Conservation (phyloP, 2,888 invertebrate species). For the Athalia cordata region DNA sequence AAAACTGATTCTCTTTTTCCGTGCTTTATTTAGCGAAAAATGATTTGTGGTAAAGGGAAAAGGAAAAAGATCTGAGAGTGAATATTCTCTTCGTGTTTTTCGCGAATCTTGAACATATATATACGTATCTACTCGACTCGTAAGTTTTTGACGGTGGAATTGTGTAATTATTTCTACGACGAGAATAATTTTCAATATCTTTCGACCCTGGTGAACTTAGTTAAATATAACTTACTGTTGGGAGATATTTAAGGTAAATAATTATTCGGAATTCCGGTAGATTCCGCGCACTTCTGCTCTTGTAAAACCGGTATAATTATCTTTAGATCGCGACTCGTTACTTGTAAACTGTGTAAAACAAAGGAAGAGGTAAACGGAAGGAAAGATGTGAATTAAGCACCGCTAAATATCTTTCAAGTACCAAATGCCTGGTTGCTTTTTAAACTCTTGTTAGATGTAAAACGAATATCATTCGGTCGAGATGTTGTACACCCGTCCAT, state of each 20-base stretch:
- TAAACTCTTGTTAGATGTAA: not conserved
- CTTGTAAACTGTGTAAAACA: not conserved
- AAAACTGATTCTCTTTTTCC: too few species aligned
- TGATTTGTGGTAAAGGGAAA: too few species aligned
- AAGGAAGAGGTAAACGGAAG: slow-evolving; percentile 10
- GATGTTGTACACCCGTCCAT: not conserved
- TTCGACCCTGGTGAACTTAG: slow-evolving; percentile 5
- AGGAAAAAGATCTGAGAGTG: too few species aligned
- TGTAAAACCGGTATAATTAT: not conserved
- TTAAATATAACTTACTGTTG: not conserved
- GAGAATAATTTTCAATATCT: not conserved
- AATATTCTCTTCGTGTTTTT: too few species aligned
- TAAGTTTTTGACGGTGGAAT: too few species aligned
- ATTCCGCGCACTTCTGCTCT: not conserved
- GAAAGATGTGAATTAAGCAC: not conserved
- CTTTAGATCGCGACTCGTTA: slow-evolving; percentile 14
- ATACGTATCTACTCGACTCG: too few species aligned
- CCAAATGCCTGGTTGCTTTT: not conserved
- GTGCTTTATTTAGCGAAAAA: too few species aligned
- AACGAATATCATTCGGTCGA: slow-evolving; percentile 9
- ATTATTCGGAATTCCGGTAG: slow-evolving; percentile 10
- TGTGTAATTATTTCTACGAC: not conserved
- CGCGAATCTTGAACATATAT: too few species aligned
- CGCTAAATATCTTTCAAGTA: slow-evolving; percentile 3
- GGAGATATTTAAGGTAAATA: slow-evolving; percentile 18